Evolutionary conservation across 2,113 vertebrate genomes (phyloP).

Genomic region (Corythoichthys haematopterus): DNA sequence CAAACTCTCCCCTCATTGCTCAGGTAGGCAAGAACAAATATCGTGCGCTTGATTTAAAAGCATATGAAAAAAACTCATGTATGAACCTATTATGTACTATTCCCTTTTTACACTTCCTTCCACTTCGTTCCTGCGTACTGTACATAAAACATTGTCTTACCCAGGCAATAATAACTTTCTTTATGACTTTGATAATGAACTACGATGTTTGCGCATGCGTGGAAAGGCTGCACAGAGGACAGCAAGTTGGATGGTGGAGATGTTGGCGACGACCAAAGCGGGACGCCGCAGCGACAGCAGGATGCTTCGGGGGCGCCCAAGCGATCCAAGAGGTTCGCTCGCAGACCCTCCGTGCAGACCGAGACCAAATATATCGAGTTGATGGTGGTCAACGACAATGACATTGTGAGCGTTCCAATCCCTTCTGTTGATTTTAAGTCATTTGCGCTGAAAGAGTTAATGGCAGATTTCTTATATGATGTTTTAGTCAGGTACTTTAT

Average conservation of each 20-base stretch:
- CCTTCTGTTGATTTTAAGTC: too few species aligned
- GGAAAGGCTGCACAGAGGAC: constrained; percentile 61
- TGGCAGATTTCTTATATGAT: too few species aligned
- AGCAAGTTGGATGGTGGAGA: constrained; percentile 42
- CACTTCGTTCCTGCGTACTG: background rate
- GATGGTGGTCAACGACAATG: constrained; percentile 89
- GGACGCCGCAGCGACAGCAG: constrained; percentile 23
- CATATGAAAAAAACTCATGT: background rate
- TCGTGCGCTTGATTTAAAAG: background rate
- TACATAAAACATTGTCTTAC: background rate
- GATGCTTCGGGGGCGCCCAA: constrained; percentile 34
- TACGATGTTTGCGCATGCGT: constrained; percentile 8
- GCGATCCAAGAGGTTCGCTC: constrained; percentile 72
- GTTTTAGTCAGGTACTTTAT: too few species aligned
- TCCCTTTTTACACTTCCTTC: background rate
- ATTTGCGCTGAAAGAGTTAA: too few species aligned
- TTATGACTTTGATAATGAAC: background rate
- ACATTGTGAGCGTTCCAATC: constrained; percentile 73
- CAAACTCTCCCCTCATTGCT: constrained; percentile 52
- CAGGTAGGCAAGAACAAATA: constrained; percentile 51
- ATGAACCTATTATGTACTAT: background rate
- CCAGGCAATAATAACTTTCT: background rate
- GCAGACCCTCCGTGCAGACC: constrained; percentile 83
- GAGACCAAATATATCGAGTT: constrained; percentile 97
- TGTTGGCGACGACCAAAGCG: constrained; percentile 33